Percentiles rank a stretch among this genome's conserved stretches.
phyloP scores from a whole-genome alignment of 92 coral and sea anemone genomes.

The Parazoanthus swiftii region DNA sequence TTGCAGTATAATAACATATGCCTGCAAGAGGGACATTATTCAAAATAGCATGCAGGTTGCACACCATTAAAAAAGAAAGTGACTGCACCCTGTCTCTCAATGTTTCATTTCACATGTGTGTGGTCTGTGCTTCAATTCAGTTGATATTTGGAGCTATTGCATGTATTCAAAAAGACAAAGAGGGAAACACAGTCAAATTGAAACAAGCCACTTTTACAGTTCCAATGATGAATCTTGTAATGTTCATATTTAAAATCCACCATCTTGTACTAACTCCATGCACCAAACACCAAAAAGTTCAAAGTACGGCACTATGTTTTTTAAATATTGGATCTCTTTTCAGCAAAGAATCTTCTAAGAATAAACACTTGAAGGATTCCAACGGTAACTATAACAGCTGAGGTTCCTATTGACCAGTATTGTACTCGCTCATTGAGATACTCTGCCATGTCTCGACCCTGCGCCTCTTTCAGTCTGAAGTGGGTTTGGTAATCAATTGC shows the following conservation, averaged over 20 bases:
- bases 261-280: not conserved
- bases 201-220: no score
- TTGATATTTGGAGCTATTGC: not conserved
- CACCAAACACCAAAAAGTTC: not conserved
- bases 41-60: not conserved
- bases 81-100: not conserved
- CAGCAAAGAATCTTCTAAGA: conserved; percentile 94
- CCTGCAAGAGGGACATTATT: not conserved
- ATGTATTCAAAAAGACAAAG: not conserved
- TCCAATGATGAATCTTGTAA: not conserved
- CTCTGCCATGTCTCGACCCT: conserved; percentile 94
- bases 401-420: conserved; percentile 98
- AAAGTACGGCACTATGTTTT: not conserved
- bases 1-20: no score
- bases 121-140: not conserved
- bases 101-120: not conserved
- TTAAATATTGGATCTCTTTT: conserved; percentile 93
- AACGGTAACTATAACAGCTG: conserved; percentile 79
- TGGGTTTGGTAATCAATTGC: conserved; percentile 97
- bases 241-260: not conserved
- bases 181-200: not conserved
- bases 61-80: not conserved
- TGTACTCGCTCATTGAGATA: conserved; percentile 97
- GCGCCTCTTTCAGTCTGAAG: conserved; percentile 88
- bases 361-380: conserved; percentile 96